phyloP scores from a whole-genome alignment of 2,888 invertebrate genomes.

The Ceraclea dissimilis region DNA sequence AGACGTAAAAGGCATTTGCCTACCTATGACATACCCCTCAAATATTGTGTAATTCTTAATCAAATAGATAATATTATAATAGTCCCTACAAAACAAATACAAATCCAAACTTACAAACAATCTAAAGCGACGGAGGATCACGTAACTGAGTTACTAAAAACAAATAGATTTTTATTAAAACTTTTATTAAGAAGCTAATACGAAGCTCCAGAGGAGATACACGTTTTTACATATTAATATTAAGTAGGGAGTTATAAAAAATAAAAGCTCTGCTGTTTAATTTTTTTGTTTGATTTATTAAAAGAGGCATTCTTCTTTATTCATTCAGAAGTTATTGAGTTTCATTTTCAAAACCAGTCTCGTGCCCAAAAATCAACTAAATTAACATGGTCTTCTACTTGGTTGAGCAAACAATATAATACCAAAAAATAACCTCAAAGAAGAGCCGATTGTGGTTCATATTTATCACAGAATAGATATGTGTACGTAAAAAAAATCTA shows the following conservation, averaged over 20 bases:
- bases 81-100: too few species aligned
- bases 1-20: too few species aligned
- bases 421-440: not conserved
- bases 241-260: too few species aligned
- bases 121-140: too few species aligned
- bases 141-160: not conserved
- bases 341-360: slow-evolving; percentile 7
- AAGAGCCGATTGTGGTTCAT: not conserved
- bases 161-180: not conserved
- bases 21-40: too few species aligned
- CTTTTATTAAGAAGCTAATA: not conserved
- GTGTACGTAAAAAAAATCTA: not conserved
- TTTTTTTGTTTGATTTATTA: not conserved
- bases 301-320: not conserved
- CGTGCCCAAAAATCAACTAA: not conserved
- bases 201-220: not conserved
- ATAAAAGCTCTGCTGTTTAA: too few species aligned
- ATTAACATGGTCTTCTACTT: not conserved
- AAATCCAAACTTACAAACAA: too few species aligned
- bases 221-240: not conserved
- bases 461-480: not conserved
- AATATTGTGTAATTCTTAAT: too few species aligned
- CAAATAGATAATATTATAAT: too few species aligned
- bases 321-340: slow-evolving; percentile 6
- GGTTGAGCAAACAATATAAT: not conserved